Percentiles rank a stretch among this genome's conserved stretches.
These are phyloP conservation scores for Zeuzera pyrina DNA, from an alignment of 2,888 invertebrate genomes.

Conservation along the genomic window DNA sequence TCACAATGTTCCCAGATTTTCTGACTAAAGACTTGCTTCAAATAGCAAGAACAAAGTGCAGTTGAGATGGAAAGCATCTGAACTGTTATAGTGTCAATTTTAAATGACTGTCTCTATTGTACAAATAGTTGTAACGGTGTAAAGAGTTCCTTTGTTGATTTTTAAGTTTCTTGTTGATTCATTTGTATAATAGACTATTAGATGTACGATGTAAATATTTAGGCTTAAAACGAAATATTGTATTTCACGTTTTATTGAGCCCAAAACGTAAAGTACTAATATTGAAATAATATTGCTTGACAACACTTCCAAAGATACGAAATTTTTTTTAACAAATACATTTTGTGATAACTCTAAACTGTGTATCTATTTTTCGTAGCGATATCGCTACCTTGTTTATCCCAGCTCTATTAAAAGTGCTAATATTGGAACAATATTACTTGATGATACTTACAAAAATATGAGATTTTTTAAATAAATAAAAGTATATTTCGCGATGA, in stretches of 20 bases:
- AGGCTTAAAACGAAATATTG: slow-evolving; percentile 18
- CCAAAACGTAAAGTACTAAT: slow-evolving; percentile 56
- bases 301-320: too few relatives aligned
- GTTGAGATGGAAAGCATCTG: slow-evolving; percentile 54
- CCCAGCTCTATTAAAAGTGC: too few relatives aligned
- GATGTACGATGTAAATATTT: slow-evolving; percentile 15
- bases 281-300: too few relatives aligned
- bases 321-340: too few relatives aligned
- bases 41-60: slow-evolving; percentile 53
- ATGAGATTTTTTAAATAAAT: too few relatives aligned
- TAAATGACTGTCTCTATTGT: background rate
- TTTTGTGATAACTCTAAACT: too few relatives aligned
- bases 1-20: slow-evolving; percentile 72
- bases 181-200: slow-evolving; percentile 16
- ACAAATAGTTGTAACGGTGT: slow-evolving; percentile 29
- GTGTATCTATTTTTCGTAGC: too few relatives aligned
- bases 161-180: slow-evolving; percentile 15
- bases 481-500: too few relatives aligned
- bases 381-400: too few relatives aligned
- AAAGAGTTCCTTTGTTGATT: slow-evolving; percentile 42
- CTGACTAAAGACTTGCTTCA: slow-evolving; percentile 67
- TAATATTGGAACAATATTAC: too few relatives aligned
- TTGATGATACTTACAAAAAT: too few relatives aligned
- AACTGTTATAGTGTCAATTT: slow-evolving; percentile 19
- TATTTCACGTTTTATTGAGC: slow-evolving; percentile 62